A percentile compares a stretch with the other conserved stretches of the same genome.
Evolutionary conservation across 2,797 vertebrate genomes (phyloP).

Genomic region (Arctocebus calabarensis): DNA sequence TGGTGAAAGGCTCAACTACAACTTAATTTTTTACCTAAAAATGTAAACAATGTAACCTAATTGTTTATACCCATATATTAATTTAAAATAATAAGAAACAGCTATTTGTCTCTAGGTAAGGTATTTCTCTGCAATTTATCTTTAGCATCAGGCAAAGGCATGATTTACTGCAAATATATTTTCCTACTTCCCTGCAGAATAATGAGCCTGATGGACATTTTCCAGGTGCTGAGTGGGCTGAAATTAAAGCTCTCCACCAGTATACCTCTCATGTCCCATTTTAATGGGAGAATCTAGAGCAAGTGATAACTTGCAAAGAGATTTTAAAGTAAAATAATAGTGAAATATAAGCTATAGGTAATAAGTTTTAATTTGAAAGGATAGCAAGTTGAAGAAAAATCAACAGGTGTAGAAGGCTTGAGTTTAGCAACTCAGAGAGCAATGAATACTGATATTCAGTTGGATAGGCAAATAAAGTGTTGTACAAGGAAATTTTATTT

Average conservation of each 20-base stretch:
- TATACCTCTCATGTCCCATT: not conserved
- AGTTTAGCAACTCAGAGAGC: not conserved
- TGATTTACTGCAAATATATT: not conserved
- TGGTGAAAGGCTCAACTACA: too few relatives aligned
- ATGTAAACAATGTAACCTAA: too few relatives aligned
- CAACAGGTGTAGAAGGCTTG: not conserved
- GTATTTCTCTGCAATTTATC: not conserved
- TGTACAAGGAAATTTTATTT: not conserved
- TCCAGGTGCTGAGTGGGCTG: not conserved
- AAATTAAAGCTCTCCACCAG: not conserved
- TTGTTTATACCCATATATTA: too few relatives aligned
- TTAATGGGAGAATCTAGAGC: not conserved
- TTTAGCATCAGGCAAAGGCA: not conserved
- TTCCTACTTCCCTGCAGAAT: not conserved
- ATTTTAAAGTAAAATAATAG: not conserved
- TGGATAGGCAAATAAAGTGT: not conserved
- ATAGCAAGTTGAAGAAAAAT: conserved; percentile 14
- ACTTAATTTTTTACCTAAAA: too few relatives aligned
- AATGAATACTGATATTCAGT: not conserved
- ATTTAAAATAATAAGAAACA: not conserved
- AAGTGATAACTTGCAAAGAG: not conserved
- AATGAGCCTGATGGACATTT: not conserved
- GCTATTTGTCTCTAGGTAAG: not conserved
- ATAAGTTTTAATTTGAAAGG: conserved; percentile 42
- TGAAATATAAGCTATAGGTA: not conserved